Percentiles rank a stretch among this genome's conserved stretches.
Conservation (phyloP, 2,888 invertebrate genomes). For the Osmoderma eremita region DNA sequence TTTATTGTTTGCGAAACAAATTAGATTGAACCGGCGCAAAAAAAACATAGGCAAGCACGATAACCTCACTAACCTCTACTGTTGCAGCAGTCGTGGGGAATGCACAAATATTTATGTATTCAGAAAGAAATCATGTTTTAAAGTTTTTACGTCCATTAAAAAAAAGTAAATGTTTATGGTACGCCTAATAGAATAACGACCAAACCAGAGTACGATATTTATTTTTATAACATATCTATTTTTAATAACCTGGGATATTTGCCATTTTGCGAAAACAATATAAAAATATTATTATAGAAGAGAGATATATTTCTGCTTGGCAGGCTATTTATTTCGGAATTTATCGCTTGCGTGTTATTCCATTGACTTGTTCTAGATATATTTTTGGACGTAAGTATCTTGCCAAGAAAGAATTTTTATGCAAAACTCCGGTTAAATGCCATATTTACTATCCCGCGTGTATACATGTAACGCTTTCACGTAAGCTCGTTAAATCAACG, state of each 20-base stretch:
- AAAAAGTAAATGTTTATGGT: no score
- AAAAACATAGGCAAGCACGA: no score
- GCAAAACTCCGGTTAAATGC: slow-evolving; percentile 18
- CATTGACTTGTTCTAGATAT: slow-evolving; percentile 27
- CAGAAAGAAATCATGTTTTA: no score
- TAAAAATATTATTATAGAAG: slow-evolving; percentile 11
- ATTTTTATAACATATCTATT: not conserved
- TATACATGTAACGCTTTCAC: not conserved
- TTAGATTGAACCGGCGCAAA: no score
- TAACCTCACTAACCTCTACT: no score
- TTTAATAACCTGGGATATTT: not conserved
- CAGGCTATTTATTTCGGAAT: slow-evolving; percentile 14
- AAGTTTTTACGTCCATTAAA: no score
- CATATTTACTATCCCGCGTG: slow-evolving; percentile 5
- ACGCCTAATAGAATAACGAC: no score
- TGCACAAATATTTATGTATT: no score
- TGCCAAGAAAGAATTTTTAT: slow-evolving; percentile 16
- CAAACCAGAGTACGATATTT: no score
- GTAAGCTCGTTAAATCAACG: slow-evolving; percentile 3
- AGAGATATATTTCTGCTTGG: slow-evolving; percentile 13
- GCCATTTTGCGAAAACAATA: slow-evolving; percentile 21
- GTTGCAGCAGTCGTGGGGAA: no score
- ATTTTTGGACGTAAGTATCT: slow-evolving; percentile 22
- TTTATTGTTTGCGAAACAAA: no score
- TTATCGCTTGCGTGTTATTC: slow-evolving; percentile 19